Conservation (phyloP, 2,797 vertebrate species). For the Peromyscus nudipes region DNA sequence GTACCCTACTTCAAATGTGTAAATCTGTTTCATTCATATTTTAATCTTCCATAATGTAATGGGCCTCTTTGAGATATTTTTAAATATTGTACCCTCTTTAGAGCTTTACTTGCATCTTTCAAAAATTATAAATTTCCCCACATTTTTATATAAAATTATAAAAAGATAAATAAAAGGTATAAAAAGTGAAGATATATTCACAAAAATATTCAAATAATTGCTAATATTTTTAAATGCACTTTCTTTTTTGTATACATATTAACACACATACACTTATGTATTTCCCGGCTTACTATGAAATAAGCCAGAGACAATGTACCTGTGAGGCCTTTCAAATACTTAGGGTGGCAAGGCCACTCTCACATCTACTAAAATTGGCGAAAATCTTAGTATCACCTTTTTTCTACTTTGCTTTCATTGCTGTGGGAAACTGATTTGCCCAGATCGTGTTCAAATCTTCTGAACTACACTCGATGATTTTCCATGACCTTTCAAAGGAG, state of each 20-base stretch:
- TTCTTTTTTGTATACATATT: not conserved
- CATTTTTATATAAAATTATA: not conserved
- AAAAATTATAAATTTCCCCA: not conserved
- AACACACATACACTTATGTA: not conserved
- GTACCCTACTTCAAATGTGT: not conserved
- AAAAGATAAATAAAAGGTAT: not conserved
- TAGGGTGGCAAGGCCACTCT: fast-evolving
- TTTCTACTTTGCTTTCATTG: not conserved
- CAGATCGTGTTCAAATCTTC: not conserved
- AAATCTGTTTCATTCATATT: not conserved
- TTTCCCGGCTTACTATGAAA: not conserved
- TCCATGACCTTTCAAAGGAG: not conserved
- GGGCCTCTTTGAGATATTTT: not conserved
- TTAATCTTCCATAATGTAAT: not conserved
- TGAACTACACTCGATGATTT: not conserved
- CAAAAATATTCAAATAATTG: not conserved
- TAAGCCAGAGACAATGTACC: not conserved
- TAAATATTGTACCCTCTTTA: not conserved
- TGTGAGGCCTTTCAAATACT: not conserved
- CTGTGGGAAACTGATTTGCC: not conserved
- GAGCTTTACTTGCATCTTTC: not conserved
- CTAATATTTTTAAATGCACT: not conserved
- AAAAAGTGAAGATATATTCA: not conserved
- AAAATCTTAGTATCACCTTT: not conserved
- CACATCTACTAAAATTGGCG: not conserved